Evolutionary conservation across 2,113 vertebrate genomes (phyloP).

Genomic region (Notarius lentiginosus): DNA sequence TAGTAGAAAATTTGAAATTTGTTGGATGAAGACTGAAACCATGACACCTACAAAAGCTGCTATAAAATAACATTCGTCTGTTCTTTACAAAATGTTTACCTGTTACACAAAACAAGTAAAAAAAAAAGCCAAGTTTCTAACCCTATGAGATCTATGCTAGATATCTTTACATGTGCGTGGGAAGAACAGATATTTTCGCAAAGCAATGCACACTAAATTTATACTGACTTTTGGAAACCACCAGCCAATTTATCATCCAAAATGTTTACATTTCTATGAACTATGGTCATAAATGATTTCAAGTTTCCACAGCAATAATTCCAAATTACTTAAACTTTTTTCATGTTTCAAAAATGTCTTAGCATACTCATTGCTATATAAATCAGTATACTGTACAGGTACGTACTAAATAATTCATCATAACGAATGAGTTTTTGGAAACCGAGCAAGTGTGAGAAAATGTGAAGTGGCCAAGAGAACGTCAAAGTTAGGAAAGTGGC

Average conservation of each 20-base stretch:
- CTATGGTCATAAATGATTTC: neutral
- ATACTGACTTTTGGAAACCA: neutral
- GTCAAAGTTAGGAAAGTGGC: slow-evolving; percentile 8
- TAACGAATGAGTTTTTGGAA: neutral
- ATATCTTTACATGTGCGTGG: neutral
- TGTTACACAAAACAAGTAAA: neutral
- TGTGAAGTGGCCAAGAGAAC: neutral
- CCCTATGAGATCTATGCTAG: neutral
- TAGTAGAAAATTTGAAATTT: neutral
- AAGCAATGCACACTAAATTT: neutral
- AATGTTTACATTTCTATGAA: neutral
- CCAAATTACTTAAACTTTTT: neutral
- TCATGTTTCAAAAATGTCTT: neutral
- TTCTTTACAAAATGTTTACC: slow-evolving; percentile 2
- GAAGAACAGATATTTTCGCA: neutral
- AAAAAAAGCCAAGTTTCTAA: too few relatives aligned
- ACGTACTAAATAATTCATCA: neutral
- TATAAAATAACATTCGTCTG: neutral
- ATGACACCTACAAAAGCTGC: neutral
- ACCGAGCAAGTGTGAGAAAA: neutral
- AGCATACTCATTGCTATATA: neutral
- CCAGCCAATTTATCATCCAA: neutral
- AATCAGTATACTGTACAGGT: neutral
- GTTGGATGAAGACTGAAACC: neutral
- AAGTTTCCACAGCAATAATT: neutral